Base-by-base conservation (phyloP, 2,113 vertebrate species). In the Phaethornis superciliosus region DNA sequence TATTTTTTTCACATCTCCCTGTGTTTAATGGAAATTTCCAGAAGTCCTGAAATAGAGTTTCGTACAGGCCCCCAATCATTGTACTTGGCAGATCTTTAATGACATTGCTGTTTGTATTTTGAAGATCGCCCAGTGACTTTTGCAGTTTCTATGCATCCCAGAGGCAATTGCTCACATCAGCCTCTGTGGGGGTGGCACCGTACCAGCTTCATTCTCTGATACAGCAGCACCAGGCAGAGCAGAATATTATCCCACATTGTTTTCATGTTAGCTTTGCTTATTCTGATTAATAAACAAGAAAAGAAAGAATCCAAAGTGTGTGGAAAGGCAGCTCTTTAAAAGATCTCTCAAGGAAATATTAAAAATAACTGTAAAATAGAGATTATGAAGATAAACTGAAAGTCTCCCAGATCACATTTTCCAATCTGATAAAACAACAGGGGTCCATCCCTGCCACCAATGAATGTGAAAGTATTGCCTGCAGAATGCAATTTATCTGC, bases 81-180 rank as follows among this genome's bases (percentile, higher is more conserved):
- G 40, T 27, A 58, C 67, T 72, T 85, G 85, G n/a, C 69, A 85
- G 37, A 62, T 94, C 77, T 94, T 94, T 75, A 81, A 58, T 30
- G 69, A 81, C 74, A 74, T 91, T 94, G 69, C 70, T 72, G 32
- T 16, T 82, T 37, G 27, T 65, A 28, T 64, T 95, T 74, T 88
- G 60, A 94, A 92, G 52, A 71, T 62, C 76, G 90, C 19, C n/a
- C 2, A 26, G 51, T 33, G 42, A 37, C 51, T 76, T 91, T 15
- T 74, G 63, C 68, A 77, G 54, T 28, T 17, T 37, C n/a, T 59
- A n/a, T 62, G 20, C 27, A 11, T 47, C 33, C 35, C 47, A 49
- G 69, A 75, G 42, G 49, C 22, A 44, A 71, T 7, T 26, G 56
- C 51, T 64, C 30, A 52, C 17, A 32, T 28, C n/a, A 27, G 8